Conservation (phyloP, 2,888 invertebrate species). For the Synanthedon tipuliformis region DNA sequence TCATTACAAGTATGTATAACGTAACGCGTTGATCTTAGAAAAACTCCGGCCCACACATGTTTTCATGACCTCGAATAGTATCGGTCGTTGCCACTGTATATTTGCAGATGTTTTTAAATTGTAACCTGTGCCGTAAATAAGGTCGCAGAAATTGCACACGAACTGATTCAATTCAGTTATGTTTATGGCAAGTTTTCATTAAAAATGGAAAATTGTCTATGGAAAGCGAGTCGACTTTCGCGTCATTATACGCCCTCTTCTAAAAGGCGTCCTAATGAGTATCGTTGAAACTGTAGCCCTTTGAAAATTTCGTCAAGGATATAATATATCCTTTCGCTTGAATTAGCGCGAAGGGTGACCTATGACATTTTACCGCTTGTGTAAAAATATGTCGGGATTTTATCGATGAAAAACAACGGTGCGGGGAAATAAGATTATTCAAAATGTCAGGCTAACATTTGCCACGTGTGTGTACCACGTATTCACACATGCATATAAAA, state of each 20-base stretch:
- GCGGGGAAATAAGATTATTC: conserved; percentile 13
- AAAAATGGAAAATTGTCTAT: neutral
- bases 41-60: conserved; percentile 24
- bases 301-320: neutral
- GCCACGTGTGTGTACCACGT: conserved; percentile 33
- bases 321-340: neutral
- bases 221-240: neutral
- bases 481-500: conserved; percentile 37
- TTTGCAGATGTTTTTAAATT: conserved; percentile 37
- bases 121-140: conserved; percentile 1
- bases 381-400: conserved; percentile 8
- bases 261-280: neutral
- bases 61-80: conserved; percentile 39
- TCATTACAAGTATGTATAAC: conserved; percentile 16
- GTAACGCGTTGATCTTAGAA: conserved; percentile 21
- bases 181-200: neutral
- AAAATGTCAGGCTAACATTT: conserved; percentile 40
- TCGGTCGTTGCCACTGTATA: conserved; percentile 51
- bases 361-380: conserved; percentile 3
- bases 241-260: neutral
- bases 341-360: conserved; percentile 5
- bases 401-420: conserved; percentile 12
- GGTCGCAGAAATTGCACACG: neutral
- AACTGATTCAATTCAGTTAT: neutral
- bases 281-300: neutral